Evolutionary conservation across 2,113 vertebrate species (phyloP), one percentile per base, ranked within the genome.

Genomic region (Holacanthus passer): DNA sequence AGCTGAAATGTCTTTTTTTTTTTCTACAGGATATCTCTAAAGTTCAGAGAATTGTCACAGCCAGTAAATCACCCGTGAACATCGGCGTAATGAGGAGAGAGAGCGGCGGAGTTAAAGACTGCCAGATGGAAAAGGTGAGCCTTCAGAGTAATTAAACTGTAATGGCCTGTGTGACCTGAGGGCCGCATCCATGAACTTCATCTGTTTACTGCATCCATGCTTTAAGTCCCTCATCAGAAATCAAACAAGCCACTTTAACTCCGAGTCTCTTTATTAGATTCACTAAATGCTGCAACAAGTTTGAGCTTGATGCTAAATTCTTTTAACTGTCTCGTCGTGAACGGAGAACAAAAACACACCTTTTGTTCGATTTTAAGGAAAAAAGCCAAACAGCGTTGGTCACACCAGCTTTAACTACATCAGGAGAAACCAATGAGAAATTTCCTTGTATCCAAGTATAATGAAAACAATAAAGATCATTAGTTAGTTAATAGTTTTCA

Each of bases 121-220:
- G 94, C 88, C 94, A 93, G 83, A 90, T 94, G 93, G 93, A 94
- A 86, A 94, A 95, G 94, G 95, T 96, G 91, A 92, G 87, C 53
- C 55, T 91, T 89, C 59, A 43, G 56, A 85, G 74, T 86, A 89
- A 91, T 91, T 89, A 86, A 91, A 87, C 64, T 53, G 78, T 83
- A 89, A 88, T 80, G 60, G 75, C 77, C 60, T 82, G n/a, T 81
- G 73, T 88, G 87, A 94, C 90, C 83, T 17, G 64, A 69, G 85
- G 88, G 83, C 70, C 59, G 52, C 68, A 79, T 88, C 79, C 82
- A 80, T 24, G 43, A 81, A 37, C 29, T 81, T 83, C 77, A 86
- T 68, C 81, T 93, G 79, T 87, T 92, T 81, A 79, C 78, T 77
- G 70, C 82, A 79, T 90, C 79, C 72, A 78, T 63, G 65, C 68